Conservation (phyloP, 37 sponge, comb jelly and placozoan species). For the Spongilla lacustris region DNA sequence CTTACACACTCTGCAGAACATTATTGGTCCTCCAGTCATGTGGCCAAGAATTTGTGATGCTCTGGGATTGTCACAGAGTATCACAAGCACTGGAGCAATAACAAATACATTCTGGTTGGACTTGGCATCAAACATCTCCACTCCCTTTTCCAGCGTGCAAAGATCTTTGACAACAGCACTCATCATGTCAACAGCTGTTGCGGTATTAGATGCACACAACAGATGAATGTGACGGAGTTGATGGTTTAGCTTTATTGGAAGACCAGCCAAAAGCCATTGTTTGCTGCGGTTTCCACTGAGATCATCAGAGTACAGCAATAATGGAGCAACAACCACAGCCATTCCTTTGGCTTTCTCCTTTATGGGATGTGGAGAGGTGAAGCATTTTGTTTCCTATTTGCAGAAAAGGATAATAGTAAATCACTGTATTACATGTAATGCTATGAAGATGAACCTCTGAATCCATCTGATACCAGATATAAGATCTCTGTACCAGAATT, state of each 20-base stretch:
- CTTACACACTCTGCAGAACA: conserved; percentile 53
- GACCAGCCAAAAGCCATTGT: conserved; percentile 49
- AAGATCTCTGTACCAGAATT: not conserved
- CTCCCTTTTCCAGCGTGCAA: conserved; percentile 8
- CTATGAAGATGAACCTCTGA: not conserved
- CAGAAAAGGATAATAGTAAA: not conserved
- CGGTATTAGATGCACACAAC: conserved; percentile 38
- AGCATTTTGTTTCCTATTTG: conserved; percentile 1
- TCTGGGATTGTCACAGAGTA: conserved; percentile 41
- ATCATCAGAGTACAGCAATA: conserved; percentile 64
- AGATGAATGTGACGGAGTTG: conserved; percentile 42
- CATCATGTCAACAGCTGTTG: conserved; percentile 17
- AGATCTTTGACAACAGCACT: conserved; percentile 23
- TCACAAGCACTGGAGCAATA: conserved; percentile 27
- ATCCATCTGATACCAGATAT: conserved; percentile 1
- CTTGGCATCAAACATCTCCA: conserved; percentile 20
- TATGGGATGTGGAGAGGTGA: not conserved
- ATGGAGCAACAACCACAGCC: conserved; percentile 13
- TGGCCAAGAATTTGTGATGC: conserved; percentile 40
- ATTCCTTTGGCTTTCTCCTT: not conserved
- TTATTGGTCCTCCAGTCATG: conserved; percentile 26
- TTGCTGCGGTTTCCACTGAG: conserved; percentile 65
- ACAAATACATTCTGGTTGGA: conserved; percentile 31
- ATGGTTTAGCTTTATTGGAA: conserved; percentile 23
- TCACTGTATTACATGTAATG: not conserved